These are phyloP conservation scores for Oreochromis spilurus DNA, from an alignment of 2,113 vertebrate species.

Conservation along the genomic window DNA sequence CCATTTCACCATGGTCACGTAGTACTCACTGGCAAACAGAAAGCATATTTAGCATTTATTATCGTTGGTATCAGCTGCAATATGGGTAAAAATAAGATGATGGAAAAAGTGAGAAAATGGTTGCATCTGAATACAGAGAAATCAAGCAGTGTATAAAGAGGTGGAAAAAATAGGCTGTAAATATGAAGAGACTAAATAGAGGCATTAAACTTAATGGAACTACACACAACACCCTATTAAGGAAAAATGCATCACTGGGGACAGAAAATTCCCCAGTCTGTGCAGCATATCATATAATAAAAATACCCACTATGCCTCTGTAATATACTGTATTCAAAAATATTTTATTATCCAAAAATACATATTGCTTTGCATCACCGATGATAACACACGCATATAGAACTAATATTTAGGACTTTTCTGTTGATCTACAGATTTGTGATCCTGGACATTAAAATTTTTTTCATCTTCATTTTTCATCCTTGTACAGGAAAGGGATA, in stretches of 20 bases:
- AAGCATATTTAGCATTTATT: neutral
- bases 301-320: neutral
- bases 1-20: constrained; percentile 98
- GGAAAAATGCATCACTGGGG: neutral
- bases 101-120: neutral
- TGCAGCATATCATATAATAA: neutral
- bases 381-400: neutral
- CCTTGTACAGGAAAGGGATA: neutral
- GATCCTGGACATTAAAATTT: neutral
- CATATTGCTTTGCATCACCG: neutral
- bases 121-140: neutral
- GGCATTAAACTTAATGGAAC: constrained; percentile 5
- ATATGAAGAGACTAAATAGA: neutral
- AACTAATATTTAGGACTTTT: neutral
- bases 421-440: neutral
- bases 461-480: neutral
- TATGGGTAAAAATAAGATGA: neutral
- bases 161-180: neutral
- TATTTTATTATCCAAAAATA: neutral
- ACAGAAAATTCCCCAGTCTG: neutral
- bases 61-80: neutral
- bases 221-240: neutral
- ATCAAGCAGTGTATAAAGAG: neutral
- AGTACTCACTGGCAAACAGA: constrained; percentile 81
- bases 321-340: neutral